phyloP scores from a whole-genome alignment of 2,797 vertebrate species.

The Phoeniculus purpureus region DNA sequence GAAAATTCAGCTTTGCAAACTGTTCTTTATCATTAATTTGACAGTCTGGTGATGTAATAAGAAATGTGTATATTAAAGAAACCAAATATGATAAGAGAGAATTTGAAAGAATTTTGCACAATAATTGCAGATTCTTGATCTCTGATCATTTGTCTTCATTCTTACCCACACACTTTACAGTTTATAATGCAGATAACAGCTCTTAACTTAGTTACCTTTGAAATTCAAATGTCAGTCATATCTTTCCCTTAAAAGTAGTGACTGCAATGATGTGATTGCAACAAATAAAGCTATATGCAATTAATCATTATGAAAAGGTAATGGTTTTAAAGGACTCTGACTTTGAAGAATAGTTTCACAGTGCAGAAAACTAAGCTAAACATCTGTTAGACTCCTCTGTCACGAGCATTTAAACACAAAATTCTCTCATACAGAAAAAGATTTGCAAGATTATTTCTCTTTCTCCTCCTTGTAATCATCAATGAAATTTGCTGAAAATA shows the following conservation, averaged over 20 bases:
- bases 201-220: not conserved
- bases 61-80: not conserved
- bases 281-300: not conserved
- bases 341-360: not conserved
- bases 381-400: not conserved
- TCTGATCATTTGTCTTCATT: not conserved
- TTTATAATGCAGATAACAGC: not conserved
- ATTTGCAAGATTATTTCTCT: not conserved
- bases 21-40: not conserved
- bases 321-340: not conserved
- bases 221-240: not conserved
- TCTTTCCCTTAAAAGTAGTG: not conserved
- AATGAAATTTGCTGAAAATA: not conserved
- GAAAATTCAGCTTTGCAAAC: slow-evolving; percentile 24
- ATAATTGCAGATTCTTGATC: not conserved
- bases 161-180: not conserved
- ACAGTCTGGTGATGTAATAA: not conserved
- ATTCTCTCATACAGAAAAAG: not conserved
- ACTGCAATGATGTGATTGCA: not conserved
- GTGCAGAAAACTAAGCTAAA: not conserved
- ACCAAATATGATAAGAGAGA: not conserved
- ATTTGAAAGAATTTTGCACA: not conserved
- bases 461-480: not conserved
- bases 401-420: not conserved
- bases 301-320: not conserved